Conservation (phyloP, 1,140 invertebrate genomes). For the Monomorium pharaonis region DNA sequence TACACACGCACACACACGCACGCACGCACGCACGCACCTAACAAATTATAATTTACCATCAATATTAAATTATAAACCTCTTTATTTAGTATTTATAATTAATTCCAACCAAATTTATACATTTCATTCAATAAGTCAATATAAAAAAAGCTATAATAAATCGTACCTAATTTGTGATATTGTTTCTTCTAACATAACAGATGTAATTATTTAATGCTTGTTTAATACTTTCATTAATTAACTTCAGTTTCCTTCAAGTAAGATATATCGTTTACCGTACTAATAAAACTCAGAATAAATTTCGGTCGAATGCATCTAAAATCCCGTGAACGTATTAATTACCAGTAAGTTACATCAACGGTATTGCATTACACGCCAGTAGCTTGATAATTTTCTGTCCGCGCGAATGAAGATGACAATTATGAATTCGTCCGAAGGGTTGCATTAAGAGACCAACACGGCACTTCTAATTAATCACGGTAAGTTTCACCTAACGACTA, state of each 20-base stretch:
- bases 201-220: constrained; percentile 13
- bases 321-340: constrained; percentile 14
- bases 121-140: neutral
- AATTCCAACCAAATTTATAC: neutral
- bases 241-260: neutral
- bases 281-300: neutral
- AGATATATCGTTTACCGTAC: neutral
- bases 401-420: neutral
- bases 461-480: constrained; percentile 30
- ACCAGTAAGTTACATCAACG: neutral
- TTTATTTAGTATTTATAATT: neutral
- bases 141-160: neutral
- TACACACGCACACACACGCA: no score
- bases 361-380: neutral
- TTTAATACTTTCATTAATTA: neutral
- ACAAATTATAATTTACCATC: neutral
- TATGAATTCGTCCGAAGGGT: neutral
- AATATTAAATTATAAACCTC: neutral
- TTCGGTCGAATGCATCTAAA: neutral
- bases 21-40: no score
- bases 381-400: constrained; percentile 16
- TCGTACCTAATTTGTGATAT: constrained; percentile 10
- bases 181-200: neutral
- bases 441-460: constrained; percentile 3
- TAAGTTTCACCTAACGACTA: constrained; percentile 40